Conservation (phyloP, 2,113 vertebrate species). For the Acanthochromis polyacanthus region DNA sequence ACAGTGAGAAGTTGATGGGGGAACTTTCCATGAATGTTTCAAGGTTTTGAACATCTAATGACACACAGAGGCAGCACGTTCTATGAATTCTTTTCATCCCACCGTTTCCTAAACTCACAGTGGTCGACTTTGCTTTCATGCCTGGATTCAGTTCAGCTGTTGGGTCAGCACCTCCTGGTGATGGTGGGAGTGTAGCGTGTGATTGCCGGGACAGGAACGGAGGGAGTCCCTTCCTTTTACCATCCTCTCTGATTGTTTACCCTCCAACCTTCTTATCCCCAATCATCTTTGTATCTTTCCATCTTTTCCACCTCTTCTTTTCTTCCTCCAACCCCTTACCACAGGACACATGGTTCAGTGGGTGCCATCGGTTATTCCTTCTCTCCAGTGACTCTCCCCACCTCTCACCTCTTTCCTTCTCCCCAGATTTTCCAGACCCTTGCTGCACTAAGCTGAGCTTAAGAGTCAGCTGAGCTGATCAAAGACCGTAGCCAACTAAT, state of each 20-base stretch:
- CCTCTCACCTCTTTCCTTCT: conserved; percentile 61
- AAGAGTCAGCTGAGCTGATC: conserved; percentile 86
- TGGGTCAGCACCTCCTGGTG: conserved; percentile 38
- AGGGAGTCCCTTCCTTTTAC: conserved; percentile 12
- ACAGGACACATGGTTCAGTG: conserved; percentile 50
- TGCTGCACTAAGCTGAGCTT: conserved; percentile 82
- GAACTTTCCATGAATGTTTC: conserved; percentile 26
- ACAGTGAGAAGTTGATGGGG: conserved; percentile 6
- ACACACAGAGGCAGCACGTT: neutral
- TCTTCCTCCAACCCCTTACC: neutral
- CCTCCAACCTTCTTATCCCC: conserved; percentile 3
- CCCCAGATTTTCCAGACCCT: conserved; percentile 77
- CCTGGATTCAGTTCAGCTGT: conserved; percentile 36
- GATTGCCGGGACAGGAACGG: neutral
- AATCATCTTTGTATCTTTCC: conserved; percentile 4
- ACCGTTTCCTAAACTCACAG: conserved; percentile 56
- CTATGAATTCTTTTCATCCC: conserved; percentile 42
- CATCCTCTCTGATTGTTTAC: neutral
- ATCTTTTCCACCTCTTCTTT: neutral
- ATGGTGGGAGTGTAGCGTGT: conserved; percentile 11
- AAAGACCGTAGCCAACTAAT: conserved; percentile 81
- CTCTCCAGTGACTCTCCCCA: conserved; percentile 42
- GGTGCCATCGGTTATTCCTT: conserved; percentile 43
- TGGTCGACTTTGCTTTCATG: conserved; percentile 35
- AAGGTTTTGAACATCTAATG: conserved; percentile 6